Percentiles rank a stretch among this genome's conserved stretches.
phyloP scores from a whole-genome alignment of 2,797 vertebrate species.

The Hyperoplus immaculatus region DNA sequence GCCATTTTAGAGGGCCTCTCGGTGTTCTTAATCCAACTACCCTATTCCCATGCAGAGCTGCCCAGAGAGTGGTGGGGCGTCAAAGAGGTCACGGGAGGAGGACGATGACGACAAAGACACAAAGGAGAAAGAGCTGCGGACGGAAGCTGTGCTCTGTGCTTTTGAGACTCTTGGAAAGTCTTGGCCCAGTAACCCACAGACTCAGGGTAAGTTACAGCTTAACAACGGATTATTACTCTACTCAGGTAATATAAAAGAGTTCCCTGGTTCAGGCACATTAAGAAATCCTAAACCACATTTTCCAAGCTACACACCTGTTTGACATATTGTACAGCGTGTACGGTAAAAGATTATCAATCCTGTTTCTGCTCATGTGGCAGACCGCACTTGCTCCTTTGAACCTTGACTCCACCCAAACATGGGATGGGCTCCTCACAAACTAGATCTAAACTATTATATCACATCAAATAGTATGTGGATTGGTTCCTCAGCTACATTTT shows the following conservation, averaged over 20 bases:
- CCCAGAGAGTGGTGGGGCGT: slow-evolving; percentile 75
- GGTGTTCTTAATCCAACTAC: not conserved
- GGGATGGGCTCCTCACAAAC: not conserved
- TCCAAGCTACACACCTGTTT: not conserved
- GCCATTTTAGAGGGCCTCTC: not conserved
- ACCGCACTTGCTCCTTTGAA: not conserved
- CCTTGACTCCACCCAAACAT: not conserved
- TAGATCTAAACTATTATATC: not conserved
- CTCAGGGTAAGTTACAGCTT: slow-evolving; percentile 86
- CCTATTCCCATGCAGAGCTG: slow-evolving; percentile 84
- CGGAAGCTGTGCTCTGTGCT: slow-evolving; percentile 92
- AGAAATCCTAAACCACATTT: not conserved
- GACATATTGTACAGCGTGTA: not conserved
- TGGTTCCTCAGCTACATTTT: not conserved
- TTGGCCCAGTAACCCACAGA: slow-evolving; percentile 90
- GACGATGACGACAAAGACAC: slow-evolving; percentile 84
- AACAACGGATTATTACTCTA: not conserved
- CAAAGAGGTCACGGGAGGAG: slow-evolving; percentile 66
- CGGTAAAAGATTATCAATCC: not conserved
- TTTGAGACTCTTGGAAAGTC: slow-evolving; percentile 94
- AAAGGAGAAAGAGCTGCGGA: slow-evolving; percentile 90
- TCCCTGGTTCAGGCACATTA: not conserved
- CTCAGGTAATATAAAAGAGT: not conserved
- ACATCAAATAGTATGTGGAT: not conserved
- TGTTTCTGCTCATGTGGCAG: not conserved